Base-by-base conservation (phyloP, 2,113 vertebrate genomes). In the Pleuronectes platessa region DNA sequence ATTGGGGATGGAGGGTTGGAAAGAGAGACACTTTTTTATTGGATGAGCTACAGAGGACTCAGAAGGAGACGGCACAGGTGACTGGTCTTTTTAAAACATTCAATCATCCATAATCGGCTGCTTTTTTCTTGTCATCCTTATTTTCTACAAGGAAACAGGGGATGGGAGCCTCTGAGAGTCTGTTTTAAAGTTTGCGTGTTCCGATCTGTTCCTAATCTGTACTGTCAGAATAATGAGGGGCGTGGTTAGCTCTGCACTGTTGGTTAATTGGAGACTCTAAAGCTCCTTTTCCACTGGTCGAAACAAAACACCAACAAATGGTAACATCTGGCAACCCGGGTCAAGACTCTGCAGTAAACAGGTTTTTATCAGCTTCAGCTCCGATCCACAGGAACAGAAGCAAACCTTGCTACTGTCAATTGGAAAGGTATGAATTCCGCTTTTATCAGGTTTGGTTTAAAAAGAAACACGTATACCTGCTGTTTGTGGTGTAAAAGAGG, bases 21-120 rank as follows among this genome's bases (percentile, higher is more conserved):
- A 74, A 74, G 70, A 82, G 70, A 79, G 53, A 45, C 62, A 68
- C 9, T 37, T 74, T 83, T 88, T 86, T 76, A 88, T 83, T 88
- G 78, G 82, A 73, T 70, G 78, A 85, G 59, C 81, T 82, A 85
- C 79, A 84, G 58, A 84, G 79, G 53, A 59, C 73, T 74, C 71
- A 78, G 70, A 74, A 11, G 68, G 56, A 76, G 79, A 85, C 66
- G 66, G 55, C 20, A 70, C 62, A 66, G 62, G 72, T 81, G 79
- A 84, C 74, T 49, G 83, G 59, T 54, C 51, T 15, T 27, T 24
- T 4, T 7, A n/a, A 20, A 21, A 54, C 21, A 54, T 54, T 79
- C 82, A 84, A 54, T 86, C 47, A 55, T 65, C 78, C 21, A 67
- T 65, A 68, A 75, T 61, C 51, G 17, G 40, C 37, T 15, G 18